Evolutionary conservation across 2,888 invertebrate species (phyloP), one percentile per base, ranked within the genome.

Genomic region (Andrena dorsata): DNA sequence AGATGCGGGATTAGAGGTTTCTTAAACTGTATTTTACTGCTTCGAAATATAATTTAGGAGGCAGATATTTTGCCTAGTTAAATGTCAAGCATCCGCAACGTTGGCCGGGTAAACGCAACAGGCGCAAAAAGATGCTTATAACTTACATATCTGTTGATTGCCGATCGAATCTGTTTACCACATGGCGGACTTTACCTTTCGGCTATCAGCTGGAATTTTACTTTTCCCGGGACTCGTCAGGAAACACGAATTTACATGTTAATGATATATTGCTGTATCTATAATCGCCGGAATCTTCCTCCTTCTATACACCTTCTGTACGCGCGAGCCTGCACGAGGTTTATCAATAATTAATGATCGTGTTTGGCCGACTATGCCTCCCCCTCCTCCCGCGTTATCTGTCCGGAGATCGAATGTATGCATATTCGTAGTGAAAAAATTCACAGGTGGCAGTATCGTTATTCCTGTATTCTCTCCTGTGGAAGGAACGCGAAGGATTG

Each of bases 291-390:
- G 13, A 23, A 26, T 32, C 30, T 64, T 51, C 8, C 51, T 0
- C 23, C 6, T 60, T 30, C 30, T 6, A 58, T 23, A 16, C 10
- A 20, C 2, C 32, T 30, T 10, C 13, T 41, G 4, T 5, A 5
- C 20, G 32, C 35, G 10, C 23, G 10, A 63, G 4, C 13, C n/a
- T 16, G n/a, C 6, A 4, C 35, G 23, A n/a, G 3, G n/a, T 26
- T 28, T 5, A 56, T 56, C 30, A 58, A 28, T 58, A 58, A 70
- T 60, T 58, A 47, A 70, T 28, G 28, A 28, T 41, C n/a, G 47
- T 7, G 28, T 58, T 47, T 35, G 41, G 5, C 23, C 7, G 32
- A 32, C n/a, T 32, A 8, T 32, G 61, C 30, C n/a, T n/a, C 4
- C 16, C 4, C 13, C 16, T 8, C 41, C 3, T 0, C 10, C 32